Percentiles rank a stretch among this genome's conserved stretches.
Conservation (phyloP, 2,888 invertebrate genomes). For the Scaptomyza flava region DNA sequence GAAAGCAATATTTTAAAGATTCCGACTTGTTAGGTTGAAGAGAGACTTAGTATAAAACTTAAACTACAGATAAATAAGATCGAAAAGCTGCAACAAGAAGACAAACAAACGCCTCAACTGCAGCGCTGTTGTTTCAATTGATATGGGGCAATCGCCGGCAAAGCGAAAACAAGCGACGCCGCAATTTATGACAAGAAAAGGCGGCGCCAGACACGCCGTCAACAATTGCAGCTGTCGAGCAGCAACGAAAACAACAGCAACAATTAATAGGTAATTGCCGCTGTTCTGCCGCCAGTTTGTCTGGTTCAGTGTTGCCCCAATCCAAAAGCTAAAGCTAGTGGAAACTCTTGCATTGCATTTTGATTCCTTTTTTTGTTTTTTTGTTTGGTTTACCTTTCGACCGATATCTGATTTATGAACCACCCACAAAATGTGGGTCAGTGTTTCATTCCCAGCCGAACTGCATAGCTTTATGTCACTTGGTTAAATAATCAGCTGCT, state of each 20-base stretch:
- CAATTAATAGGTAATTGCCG: conserved; percentile 75
- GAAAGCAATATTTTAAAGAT: background rate
- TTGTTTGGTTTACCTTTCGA: conserved; percentile 23
- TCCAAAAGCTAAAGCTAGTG: conserved; percentile 21
- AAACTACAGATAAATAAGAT: conserved; percentile 22
- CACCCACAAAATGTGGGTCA: conserved; percentile 63
- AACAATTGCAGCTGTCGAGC: conserved; percentile 52
- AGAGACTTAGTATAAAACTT: conserved; percentile 11
- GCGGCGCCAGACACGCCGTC: conserved; percentile 56
- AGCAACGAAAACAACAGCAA: conserved; percentile 31
- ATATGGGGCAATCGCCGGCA: conserved; percentile 57
- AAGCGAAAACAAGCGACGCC: conserved; percentile 41
- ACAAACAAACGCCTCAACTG: conserved; percentile 49
- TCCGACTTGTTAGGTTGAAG: background rate
- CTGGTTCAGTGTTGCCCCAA: conserved; percentile 58
- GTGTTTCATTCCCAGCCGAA: conserved; percentile 33
- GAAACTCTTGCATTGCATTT: conserved; percentile 60
- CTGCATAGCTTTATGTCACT: conserved; percentile 69
- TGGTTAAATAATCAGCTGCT: conserved; percentile 69
- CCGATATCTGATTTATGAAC: conserved; percentile 49
- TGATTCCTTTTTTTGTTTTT: conserved; percentile 60
- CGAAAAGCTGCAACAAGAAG: conserved; percentile 23
- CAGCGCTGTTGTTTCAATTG: conserved; percentile 53
- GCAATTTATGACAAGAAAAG: conserved; percentile 68
- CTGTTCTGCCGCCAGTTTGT: conserved; percentile 54